phyloP scores from a whole-genome alignment of 2,113 vertebrate species.

The Hydrolagus affinis region DNA sequence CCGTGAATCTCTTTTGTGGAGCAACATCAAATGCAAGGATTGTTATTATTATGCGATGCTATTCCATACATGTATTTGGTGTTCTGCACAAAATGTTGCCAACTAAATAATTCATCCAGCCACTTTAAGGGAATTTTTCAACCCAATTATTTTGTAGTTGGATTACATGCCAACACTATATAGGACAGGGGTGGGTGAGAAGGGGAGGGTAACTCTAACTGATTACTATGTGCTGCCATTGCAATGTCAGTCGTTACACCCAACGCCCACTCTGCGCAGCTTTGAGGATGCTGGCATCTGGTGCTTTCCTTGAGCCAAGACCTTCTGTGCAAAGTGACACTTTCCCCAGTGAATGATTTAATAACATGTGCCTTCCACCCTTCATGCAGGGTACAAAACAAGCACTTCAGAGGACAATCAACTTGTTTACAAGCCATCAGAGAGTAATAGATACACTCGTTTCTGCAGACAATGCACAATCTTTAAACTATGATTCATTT shows the following conservation, averaged over 20 bases:
- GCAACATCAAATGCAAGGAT: too few species aligned
- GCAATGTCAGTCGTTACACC: too few species aligned
- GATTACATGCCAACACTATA: not conserved
- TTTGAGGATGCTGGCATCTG: not conserved
- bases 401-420: not conserved
- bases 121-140: not conserved
- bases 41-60: too few species aligned
- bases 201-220: not conserved
- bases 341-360: not conserved
- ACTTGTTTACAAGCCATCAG: not conserved
- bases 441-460: not conserved
- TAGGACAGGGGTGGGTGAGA: not conserved
- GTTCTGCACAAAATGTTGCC: not conserved
- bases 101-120: not conserved
- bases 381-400: not conserved
- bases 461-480: not conserved
- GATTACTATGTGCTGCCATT: not conserved
- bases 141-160: not conserved
- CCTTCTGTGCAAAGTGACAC: not conserved
- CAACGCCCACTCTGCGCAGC: not conserved
- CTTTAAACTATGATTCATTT: too few species aligned
- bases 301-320: not conserved
- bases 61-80: not conserved
- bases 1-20: too few species aligned
- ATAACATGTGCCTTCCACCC: not conserved